Base-by-base conservation (phyloP, 2,888 invertebrate genomes). In the Gortyna flavago region DNA sequence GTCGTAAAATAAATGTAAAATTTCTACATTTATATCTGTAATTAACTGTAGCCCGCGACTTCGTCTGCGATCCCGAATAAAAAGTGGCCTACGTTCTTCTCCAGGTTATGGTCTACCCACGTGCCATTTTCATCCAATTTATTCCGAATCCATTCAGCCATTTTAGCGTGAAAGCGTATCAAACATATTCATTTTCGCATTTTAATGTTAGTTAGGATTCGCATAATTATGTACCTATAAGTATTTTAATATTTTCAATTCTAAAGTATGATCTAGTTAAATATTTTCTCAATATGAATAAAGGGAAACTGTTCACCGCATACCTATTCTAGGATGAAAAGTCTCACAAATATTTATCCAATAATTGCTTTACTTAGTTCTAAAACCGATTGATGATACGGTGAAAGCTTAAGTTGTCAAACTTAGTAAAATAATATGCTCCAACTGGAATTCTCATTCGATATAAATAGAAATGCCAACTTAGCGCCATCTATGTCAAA, bases 401-500 rank as follows among this genome's bases (percentile, higher is more conserved):
- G 38, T n/a, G 25, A 68, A 64, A 48, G 57, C 61, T 85, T 75
- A 80, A 72, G 61, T 74, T 78, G 78, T 85, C 77, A 81, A 59
- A 67, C 62, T 77, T 73, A 65, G 71, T 68, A 64, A 71, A 75
- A 72, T 77, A 77, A 62, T 77, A 57, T 38, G 38, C 21, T n/a
- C 75, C 72, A 65, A 65, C 77, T 87, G 77, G 81, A 81, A 81
- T 81, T 64, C 44, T 48, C 54, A 62, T 72, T 70, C 5, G 44
- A 0, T 72, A 87, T 76, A 85, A 85, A 85, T 85, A 87, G 86
- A 72, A 68, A 32, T 21, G 1, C 32, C 21, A 75, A 54, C 57
- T 77, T 71, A 87, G 70, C 88, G 87, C 87, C 88, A 88, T 86
- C 87, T 84, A 84, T 65, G 11, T 51, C 16, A 59, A 25, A 29